Base-by-base conservation (phyloP, 2,797 vertebrate genomes). In the Synaphobranchus kaupii region DNA sequence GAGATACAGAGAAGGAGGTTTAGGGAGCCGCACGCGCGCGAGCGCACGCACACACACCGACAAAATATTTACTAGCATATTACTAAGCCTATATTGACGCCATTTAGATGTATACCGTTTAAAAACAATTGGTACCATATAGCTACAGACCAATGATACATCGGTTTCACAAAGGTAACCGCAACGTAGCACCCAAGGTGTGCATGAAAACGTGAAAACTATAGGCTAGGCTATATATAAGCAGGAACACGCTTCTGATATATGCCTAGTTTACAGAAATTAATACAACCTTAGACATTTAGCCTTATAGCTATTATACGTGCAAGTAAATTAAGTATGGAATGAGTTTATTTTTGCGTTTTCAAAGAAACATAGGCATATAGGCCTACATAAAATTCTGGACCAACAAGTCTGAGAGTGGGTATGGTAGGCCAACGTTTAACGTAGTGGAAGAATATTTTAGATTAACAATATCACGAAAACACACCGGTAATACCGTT, bases 71-170 rank as follows among this genome's bases (percentile, higher is more conserved):
- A 68, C 63, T 28, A 68, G 56, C n/a, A 4, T 2, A 34, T 20
- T 71, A 44, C 17, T 76, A 39, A 34, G 34, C 39, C 34, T 39
- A 15, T 86, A 88, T 88, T 87, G 91, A 92, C 93, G 92, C 93
- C 94, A 90, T 94, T 89, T 93, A 91, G 94, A 93, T 94, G 93
- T 93, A 93, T 92, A 92, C 92, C 92, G 92, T 93, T 92, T 92
- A 91, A 92, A 94, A 94, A 92, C 88, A 90, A 87, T 89, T 93
- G 94, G 95, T 94, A 94, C 93, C 31, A 44, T 44, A 76, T 76
- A 22, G n/a, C n/a, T n/a, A 60, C 28, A 95, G 91, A 54, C 85
- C 89, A 56, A 89, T 84, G 87, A 82, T 91, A 91, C 85, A 85
- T 88, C 81, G 84, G 90, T 92, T 89, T 87, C 90, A 31, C 91